Evolutionary conservation across 2,113 vertebrate species (phyloP).

Genomic region (Mixornis gularis): DNA sequence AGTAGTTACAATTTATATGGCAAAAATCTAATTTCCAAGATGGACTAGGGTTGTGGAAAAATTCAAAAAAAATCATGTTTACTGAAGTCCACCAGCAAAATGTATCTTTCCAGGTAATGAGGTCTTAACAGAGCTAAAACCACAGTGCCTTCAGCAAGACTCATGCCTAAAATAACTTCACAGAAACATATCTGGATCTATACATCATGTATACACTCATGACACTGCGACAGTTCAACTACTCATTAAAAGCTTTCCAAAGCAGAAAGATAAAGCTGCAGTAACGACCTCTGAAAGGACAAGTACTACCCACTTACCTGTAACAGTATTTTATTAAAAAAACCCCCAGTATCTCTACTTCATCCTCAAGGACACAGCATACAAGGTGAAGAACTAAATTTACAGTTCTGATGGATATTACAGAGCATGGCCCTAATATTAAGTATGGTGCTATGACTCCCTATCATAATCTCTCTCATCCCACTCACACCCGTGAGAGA

Average conservation of each 20-base stretch:
- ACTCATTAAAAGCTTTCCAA: not conserved
- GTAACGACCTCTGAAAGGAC: not conserved
- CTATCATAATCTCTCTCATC: not conserved
- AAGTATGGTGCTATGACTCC: not conserved
- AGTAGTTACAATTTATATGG: not conserved
- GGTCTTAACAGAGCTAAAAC: not conserved
- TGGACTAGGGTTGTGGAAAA: not conserved
- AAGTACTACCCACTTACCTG: not conserved
- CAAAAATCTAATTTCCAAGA: not conserved
- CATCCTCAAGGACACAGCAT: not conserved
- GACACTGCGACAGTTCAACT: not conserved
- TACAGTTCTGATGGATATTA: not conserved
- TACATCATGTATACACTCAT: not conserved
- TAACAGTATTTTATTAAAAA: not conserved
- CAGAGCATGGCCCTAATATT: not conserved
- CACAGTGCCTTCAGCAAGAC: not conserved
- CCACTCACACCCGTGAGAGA: not conserved
- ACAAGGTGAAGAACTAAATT: not conserved
- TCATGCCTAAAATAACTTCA: not conserved
- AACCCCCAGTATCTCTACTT: not conserved
- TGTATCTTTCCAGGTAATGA: not conserved
- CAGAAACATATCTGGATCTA: not conserved
- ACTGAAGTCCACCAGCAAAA: not conserved
- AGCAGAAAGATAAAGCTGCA: not conserved
- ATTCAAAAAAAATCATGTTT: not conserved